These are phyloP conservation scores for Drosophila mauritiana DNA, from an alignment of 1,140 invertebrate genomes.

Conservation along the genomic window DNA sequence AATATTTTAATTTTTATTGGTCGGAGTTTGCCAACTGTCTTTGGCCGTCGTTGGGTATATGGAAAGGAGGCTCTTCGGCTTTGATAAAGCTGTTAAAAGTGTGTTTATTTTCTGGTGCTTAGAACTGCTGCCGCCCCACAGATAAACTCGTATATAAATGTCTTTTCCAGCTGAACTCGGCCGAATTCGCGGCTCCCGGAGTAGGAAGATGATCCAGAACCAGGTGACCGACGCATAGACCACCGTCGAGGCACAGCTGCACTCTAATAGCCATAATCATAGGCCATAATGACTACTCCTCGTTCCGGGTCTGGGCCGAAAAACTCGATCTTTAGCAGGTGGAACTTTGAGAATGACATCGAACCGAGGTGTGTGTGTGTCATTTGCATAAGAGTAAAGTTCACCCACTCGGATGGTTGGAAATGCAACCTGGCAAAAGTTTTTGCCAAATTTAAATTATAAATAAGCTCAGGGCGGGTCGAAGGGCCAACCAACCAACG, in stretches of 20 bases:
- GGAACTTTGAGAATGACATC: constrained; percentile 78
- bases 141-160: constrained; percentile 35
- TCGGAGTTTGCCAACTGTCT: constrained; percentile 72
- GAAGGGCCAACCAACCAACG: neutral
- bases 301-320: constrained; percentile 9
- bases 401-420: constrained; percentile 76
- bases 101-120: constrained; percentile 71
- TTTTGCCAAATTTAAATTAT: constrained; percentile 83
- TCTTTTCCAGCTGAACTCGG: constrained; percentile 2
- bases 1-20: constrained; percentile 83
- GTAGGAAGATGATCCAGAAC: constrained; percentile 7
- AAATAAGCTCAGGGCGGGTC: constrained; percentile 64
- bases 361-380: constrained; percentile 64
- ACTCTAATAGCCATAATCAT: constrained; percentile 81
- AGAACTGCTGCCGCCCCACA: constrained; percentile 17
- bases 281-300: constrained; percentile 71
- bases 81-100: constrained; percentile 76
- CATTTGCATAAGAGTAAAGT: constrained; percentile 83
- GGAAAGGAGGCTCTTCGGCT: constrained; percentile 41
- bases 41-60: constrained; percentile 8
- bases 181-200: constrained; percentile 1
- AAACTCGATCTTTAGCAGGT: constrained; percentile 32
- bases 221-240: constrained; percentile 25
- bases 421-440: constrained; percentile 76
- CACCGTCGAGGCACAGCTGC: constrained; percentile 53